Evolutionary conservation across 2,888 invertebrate species (phyloP), one percentile per base, ranked within the genome.

Genomic region (Melinaea menophilus): DNA sequence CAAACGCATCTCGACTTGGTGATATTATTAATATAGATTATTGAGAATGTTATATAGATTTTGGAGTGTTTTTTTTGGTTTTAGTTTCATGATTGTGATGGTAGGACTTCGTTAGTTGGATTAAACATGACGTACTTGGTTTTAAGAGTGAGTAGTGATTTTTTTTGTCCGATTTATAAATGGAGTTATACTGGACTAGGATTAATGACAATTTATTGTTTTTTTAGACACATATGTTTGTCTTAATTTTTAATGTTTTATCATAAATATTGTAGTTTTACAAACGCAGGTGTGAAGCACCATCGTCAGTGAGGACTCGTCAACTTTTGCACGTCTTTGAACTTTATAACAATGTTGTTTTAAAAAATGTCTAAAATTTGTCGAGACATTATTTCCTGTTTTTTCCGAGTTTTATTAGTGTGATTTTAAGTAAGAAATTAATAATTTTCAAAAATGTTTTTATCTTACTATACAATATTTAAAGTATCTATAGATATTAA

Each of bases 111-210:
- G 7, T 31, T 9, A 31, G 59, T 65, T 59, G 64, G 69, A 75
- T 75, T 73, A 77, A 78, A 71, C 65, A 84, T 84, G 82, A 85
- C 85, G 79, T 85, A 80, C 75, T 75, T 74, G 72, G 78, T 84
- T 69, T 74, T 80, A 61, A 79, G 77, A 81, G 84, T 84, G 78
- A 82, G 83, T 83, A 73, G 41, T 41, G 41, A 41, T 41, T 37
- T 37, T 4, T 37, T 37, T 41, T 41, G 41, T 41, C 9, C 2
- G 41, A 9, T 41, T 9, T 9, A 41, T 41, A 37, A 41, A 7
- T 41, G 41, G 9, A 41, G 41, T 9, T 41, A 41, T 3, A 0
- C 41, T 41, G 3, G 11, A 9, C 11, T 9, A 41, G 11, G 3
- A 9, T 1, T 9, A 9, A 41, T 41, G 41, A 41, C 11, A 41